A percentile compares a stretch with the other conserved stretches of the same genome.
These are phyloP conservation scores for Laticauda colubrina DNA, from an alignment of 2,113 vertebrate genomes.

Conservation along the genomic window DNA sequence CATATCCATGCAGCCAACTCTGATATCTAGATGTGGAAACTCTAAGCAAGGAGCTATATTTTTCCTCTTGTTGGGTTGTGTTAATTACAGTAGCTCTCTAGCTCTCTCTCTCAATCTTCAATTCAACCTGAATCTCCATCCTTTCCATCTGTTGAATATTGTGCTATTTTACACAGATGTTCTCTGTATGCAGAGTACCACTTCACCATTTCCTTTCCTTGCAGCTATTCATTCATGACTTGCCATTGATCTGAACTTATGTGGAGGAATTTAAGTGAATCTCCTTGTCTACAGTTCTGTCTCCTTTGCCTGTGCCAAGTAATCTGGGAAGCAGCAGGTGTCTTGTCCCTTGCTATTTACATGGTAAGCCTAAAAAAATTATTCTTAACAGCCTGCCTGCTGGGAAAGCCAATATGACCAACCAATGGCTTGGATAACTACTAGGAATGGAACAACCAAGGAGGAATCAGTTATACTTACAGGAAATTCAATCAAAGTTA, in stretches of 20 bases:
- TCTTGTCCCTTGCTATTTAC: slow-evolving; percentile 20
- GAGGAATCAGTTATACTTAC: background rate
- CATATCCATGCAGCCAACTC: background rate
- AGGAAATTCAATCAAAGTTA: background rate
- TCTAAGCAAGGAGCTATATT: background rate
- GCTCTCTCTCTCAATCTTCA: too few species aligned
- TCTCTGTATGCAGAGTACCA: slow-evolving; percentile 18
- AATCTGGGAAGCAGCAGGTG: slow-evolving; percentile 1
- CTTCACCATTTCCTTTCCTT: slow-evolving; percentile 9
- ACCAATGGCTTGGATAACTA: slow-evolving; percentile 21
- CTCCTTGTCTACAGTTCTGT: background rate
- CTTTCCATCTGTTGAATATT: background rate
- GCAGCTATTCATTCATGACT: slow-evolving; percentile 26
- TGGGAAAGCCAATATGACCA: slow-evolving; percentile 16
- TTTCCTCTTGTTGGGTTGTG: background rate
- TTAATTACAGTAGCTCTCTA: background rate
- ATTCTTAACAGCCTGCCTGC: slow-evolving; percentile 8
- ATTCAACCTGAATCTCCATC: background rate
- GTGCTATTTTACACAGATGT: background rate
- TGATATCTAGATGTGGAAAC: background rate
- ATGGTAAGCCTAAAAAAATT: background rate
- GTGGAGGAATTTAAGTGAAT: background rate
- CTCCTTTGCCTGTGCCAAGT: background rate
- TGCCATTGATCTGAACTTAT: slow-evolving; percentile 14
- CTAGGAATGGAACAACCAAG: slow-evolving; percentile 4